Percentiles rank a stretch among this genome's conserved stretches.
phyloP scores from a whole-genome alignment of 2,888 invertebrate species.

The Melipona bicolor region DNA sequence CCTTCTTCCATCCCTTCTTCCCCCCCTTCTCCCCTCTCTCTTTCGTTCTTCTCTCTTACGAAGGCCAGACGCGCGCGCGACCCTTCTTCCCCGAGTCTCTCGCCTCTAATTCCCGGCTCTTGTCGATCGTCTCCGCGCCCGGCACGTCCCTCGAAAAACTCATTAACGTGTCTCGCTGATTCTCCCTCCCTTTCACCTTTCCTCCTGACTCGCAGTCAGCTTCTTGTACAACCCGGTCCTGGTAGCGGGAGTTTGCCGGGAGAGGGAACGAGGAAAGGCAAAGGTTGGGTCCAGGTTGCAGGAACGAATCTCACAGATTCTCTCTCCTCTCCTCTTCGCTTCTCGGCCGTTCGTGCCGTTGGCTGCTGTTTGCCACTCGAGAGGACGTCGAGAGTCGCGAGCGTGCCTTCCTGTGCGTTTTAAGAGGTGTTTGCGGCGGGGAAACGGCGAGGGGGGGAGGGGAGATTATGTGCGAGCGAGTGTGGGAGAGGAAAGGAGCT shows the following conservation, averaged over 20 bases:
- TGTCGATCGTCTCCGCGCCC: constrained; percentile 79
- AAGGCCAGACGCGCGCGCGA: constrained; percentile 31
- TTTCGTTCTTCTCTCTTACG: constrained; percentile 32
- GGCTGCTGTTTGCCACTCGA: neutral
- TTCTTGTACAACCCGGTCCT: neutral
- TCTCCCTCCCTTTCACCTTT: constrained; percentile 14
- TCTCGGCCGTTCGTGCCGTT: too few relatives aligned
- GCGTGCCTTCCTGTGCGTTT: neutral
- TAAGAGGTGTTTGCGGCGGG: neutral
- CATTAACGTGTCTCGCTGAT: constrained; percentile 81
- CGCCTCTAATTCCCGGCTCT: constrained; percentile 78
- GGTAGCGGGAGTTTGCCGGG: neutral
- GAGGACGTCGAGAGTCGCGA: constrained; percentile 1
- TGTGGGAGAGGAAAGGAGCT: neutral
- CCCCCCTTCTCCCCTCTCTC: too few relatives aligned
- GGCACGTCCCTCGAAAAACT: constrained; percentile 82
- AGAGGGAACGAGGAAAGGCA: constrained; percentile 19
- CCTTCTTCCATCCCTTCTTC: constrained; percentile 2
- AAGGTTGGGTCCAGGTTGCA: constrained; percentile 22
- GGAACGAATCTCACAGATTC: constrained; percentile 28
- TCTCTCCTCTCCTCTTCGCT: constrained; percentile 10
- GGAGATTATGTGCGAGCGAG: constrained; percentile 2
- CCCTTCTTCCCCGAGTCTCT: constrained; percentile 47
- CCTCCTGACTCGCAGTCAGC: neutral
- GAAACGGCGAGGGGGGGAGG: neutral